Base-by-base conservation (phyloP, 2,797 vertebrate species). In the Onychomys torridus region DNA sequence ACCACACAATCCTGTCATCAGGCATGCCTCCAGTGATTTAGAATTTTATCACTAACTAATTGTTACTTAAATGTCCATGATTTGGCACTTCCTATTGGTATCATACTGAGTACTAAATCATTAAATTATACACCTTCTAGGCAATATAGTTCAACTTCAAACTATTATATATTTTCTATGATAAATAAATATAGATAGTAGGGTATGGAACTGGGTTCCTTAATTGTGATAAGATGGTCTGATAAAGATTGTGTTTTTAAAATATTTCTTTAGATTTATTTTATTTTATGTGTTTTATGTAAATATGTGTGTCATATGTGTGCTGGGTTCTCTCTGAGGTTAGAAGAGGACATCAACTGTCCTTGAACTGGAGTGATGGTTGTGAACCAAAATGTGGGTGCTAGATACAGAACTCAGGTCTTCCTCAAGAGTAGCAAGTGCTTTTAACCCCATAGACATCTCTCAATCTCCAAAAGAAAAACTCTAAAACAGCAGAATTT, bases 71-170 rank as follows among this genome's bases (percentile, higher is more conserved):
- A 61, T 69, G 0, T 12, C 3, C 14, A 61, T 32, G 37, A 43
- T 61, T 37, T 82, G 10, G 25, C 40, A 61, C 40, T 84, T 63
- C 8, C 84, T 6, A 75, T 9, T 61, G 29, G 9, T 16, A 37
- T 27, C 11, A 13, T 2, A 3, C 29, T 59, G 1, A 3, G 25
- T 2, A n/a, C 3, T 16, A 43, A 71, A 40, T 5, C 9, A n/a
- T 29, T 37, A 19, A 75, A 43, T 37, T 67, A 13, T 32, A 14
- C 0, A n/a, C 16, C 6, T 34, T 92, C 76, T 32, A n/a, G 23
- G 19, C 25, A n/a, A 40, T 25, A 5, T 5, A 27, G 29, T 77
- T 32, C 7, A 27, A 10, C 21, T 77, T 76, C 40, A 77, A 63
- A 34, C 12, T 32, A 77, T n/a, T 46, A 2, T 63, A 78, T 46